Base-by-base conservation (phyloP, 2,888 invertebrate genomes). In the Drosophila koepferae region DNA sequence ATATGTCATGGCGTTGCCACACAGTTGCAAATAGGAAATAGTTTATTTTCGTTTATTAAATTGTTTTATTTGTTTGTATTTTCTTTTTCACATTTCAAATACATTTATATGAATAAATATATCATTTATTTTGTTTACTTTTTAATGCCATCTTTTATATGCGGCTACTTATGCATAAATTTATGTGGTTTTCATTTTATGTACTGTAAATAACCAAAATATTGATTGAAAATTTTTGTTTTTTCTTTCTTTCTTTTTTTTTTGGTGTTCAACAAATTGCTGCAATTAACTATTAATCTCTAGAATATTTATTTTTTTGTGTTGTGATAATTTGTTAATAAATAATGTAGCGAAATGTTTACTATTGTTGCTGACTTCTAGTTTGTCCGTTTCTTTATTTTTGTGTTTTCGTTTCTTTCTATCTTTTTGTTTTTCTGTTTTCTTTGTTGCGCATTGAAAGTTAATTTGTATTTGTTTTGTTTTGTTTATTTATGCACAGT, bases 41-140 rank as follows among this genome's bases (percentile, higher is more conserved):
- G 3, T 18, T 56, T 1, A 14, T 1, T 40, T 44, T 85, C 79
- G 87, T 85, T 85, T 90, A 85, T 85, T 85, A 87, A 85, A 90
- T 89, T 90, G 81, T 85, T 87, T 86, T 88, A 79, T 82, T 86
- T 82, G 69, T 87, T 88, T 75, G 85, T 86, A 88, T 89, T 89
- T 74, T 81, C 70, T 74, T 85, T 72, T 89, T 89, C 87, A 89
- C 90, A 90, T 79, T 89, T 72, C 51, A 86, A 89, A 90, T 90
- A 86, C 90, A 90, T 88, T 88, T 86, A 90, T 86, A 90, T 90
- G 87, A 84, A 89, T 86, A 89, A 89, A 90, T 90, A 87, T 86
- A 88, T 83, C 65, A 71, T 88, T 78, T 86, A 80, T 72, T 85
- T 68, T 90, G 77, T 80, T 86, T 78, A 72, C 60, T 62, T 73